These are phyloP conservation scores for Egretta garzetta DNA, from an alignment of 2,113 vertebrate genomes.

Conservation along the genomic window DNA sequence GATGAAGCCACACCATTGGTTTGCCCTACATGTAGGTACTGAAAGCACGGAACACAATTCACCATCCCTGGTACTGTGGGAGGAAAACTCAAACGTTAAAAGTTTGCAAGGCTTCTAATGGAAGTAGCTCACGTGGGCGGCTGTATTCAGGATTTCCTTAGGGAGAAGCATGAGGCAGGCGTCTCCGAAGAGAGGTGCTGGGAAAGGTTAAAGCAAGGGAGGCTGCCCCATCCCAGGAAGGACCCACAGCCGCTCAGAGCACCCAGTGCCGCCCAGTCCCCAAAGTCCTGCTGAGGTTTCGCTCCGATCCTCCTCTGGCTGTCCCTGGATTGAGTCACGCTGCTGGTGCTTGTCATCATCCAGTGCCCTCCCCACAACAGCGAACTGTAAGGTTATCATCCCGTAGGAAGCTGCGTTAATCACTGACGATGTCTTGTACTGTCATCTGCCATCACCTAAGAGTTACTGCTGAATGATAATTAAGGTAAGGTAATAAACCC, in stretches of 20 bases:
- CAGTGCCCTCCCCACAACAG: neutral
- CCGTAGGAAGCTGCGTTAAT: neutral
- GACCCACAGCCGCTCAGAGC: fast-evolving
- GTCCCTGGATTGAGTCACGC: fast-evolving
- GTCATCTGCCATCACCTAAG: neutral
- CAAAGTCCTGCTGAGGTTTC: neutral
- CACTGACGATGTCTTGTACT: neutral
- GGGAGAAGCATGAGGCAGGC: fast-evolving
- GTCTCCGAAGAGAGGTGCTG: neutral
- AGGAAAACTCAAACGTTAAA: neutral
- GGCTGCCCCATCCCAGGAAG: neutral
- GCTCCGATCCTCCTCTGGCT: fast-evolving
- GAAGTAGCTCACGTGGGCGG: neutral
- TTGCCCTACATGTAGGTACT: neutral
- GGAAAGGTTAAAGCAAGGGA: neutral
- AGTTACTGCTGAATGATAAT: neutral
- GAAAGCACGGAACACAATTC: neutral
- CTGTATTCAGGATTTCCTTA: neutral
- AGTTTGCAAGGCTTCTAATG: neutral
- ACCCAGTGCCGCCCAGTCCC: neutral
- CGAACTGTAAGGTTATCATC: neutral
- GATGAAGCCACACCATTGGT: neutral
- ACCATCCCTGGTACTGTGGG: neutral
- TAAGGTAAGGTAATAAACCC: neutral
- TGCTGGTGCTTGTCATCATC: neutral